Base-by-base conservation (phyloP, 1,140 invertebrate genomes). In the Drosophila gunungcola region DNA sequence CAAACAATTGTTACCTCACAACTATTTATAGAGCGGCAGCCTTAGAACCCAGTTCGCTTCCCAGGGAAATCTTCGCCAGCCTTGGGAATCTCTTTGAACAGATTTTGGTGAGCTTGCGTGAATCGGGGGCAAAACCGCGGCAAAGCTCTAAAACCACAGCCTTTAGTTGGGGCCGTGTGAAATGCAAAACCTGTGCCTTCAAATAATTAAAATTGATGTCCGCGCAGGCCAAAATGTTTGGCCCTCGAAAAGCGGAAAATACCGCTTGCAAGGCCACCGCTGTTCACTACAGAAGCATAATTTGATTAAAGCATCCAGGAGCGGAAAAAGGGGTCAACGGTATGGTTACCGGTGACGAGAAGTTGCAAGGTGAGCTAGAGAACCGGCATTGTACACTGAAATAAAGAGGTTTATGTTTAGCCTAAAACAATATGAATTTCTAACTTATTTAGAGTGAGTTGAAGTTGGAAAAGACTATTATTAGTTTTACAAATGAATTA, bases 121-220 rank as follows among this genome's bases (percentile, higher is more conserved):
- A 53, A n/a, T 36, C 48, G 45, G 39, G 36, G 27, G 27, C 41
- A 80, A 65, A 62, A 53, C 76, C 77, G 61, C 65, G 38, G 38
- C 54, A 64, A 65, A 57, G 46, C 60, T 74, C 6, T 12, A 27
- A 54, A 63, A 32, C 68, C 63, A 41, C 36, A 52, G 39, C 69
- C 72, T 42, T 56, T 67, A 57, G 56, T 62, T 43, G 56, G 53
- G 61, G 46, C 39, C 67, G 84, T 88, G 80, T 64, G 79, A 88
- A 83, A 83, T 89, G 63, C 76, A 79, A 88, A 88, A 73, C 63
- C 74, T 63, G 84, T 57, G 68, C 72, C 80, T 57, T 60, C 74
- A 74, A 89, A 89, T 88, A 88, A 88, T 89, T 84, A 88, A 88
- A 88, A 88, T 89, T 84, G 85, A 88, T 88, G 73, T 78, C 63